Percentiles rank a stretch among this genome's conserved stretches.
phyloP scores from a whole-genome alignment of 2,888 invertebrate genomes.

The Cosmopolites sordidus region DNA sequence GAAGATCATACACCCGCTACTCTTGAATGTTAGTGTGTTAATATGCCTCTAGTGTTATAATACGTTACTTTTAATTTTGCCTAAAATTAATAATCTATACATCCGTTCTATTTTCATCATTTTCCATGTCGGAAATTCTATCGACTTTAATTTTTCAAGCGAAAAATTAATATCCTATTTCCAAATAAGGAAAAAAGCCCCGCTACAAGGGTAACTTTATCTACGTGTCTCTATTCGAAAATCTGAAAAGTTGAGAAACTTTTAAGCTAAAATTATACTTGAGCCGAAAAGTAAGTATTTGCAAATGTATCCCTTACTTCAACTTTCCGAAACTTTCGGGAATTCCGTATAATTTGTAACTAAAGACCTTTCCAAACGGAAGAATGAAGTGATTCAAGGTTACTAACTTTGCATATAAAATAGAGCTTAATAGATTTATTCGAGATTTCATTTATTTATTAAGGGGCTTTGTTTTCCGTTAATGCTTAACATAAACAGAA shows the following conservation, averaged over 20 bases:
- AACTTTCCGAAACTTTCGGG: conserved; percentile 1
- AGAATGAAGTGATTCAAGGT: conserved; percentile 9
- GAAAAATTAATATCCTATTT: not conserved
- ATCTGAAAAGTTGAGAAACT: conserved; percentile 10
- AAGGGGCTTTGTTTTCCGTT: too few species aligned
- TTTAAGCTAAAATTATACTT: conserved; percentile 13
- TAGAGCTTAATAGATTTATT: too few species aligned
- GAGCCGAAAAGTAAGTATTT: conserved; percentile 10
- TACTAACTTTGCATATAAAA: conserved; percentile 9
- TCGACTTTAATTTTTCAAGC: too few species aligned
- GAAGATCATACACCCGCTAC: too few species aligned
- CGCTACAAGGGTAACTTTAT: not conserved
- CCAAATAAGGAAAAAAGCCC: not conserved
- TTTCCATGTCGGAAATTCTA: too few species aligned
- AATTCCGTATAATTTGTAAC: conserved; percentile 10
- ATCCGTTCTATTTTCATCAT: too few species aligned
- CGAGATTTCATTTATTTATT: too few species aligned
- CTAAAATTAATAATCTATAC: too few species aligned
- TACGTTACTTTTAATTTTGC: too few species aligned
- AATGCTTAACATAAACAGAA: too few species aligned
- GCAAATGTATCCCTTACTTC: conserved; percentile 16
- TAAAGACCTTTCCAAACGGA: conserved; percentile 4
- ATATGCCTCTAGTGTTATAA: too few species aligned
- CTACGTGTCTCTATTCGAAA: conserved; percentile 7
- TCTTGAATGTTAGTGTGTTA: too few species aligned